phyloP scores from a whole-genome alignment of 1,140 invertebrate species.

The Sycobia sp. region DNA sequence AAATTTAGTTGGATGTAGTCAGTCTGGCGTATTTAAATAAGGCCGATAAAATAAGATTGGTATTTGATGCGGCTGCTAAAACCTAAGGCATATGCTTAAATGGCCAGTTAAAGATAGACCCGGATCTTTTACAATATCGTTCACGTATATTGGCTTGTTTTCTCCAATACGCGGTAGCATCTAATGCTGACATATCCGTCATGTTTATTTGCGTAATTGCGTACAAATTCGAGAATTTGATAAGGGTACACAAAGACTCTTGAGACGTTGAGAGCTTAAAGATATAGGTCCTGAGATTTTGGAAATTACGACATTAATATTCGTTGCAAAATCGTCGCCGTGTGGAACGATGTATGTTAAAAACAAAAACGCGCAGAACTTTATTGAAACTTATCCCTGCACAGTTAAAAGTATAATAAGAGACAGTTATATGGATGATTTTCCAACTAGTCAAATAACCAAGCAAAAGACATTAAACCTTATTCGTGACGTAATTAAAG shows the following conservation, averaged over 20 bases:
- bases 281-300: neutral
- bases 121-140: constrained; percentile 8
- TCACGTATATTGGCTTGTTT: neutral
- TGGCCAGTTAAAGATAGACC: constrained; percentile 23
- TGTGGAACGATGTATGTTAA: constrained; percentile 42
- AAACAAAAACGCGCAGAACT: constrained; percentile 36
- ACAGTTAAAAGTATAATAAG: neutral
- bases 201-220: neutral
- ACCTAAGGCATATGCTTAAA: constrained; percentile 25
- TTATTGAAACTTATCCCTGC: neutral
- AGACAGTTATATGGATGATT: constrained; percentile 12
- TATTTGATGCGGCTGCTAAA: constrained; percentile 35
- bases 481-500: constrained; percentile 17
- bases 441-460: neutral
- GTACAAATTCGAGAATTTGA: neutral
- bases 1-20: too few species aligned
- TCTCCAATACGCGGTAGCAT: neutral
- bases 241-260: neutral
- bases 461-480: constrained; percentile 36
- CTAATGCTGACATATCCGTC: neutral
- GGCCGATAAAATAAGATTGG: constrained; percentile 23
- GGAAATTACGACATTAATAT: constrained; percentile 11
- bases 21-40: too few species aligned
- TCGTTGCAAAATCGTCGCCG: constrained; percentile 46
- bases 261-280: neutral